phyloP scores from a whole-genome alignment of 2,797 vertebrate species.

The Carcharodon carcharias region DNA sequence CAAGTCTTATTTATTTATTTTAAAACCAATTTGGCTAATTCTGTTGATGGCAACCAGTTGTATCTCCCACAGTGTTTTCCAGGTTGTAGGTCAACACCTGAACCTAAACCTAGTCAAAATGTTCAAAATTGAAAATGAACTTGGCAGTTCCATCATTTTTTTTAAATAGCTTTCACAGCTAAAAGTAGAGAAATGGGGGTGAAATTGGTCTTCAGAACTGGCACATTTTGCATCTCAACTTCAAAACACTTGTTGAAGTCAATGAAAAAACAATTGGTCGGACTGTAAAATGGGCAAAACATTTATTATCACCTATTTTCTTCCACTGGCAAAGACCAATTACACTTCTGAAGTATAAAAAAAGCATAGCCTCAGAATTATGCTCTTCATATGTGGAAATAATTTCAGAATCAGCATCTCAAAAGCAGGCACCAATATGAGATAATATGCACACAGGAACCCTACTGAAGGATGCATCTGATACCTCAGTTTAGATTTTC shows the following conservation, averaged over 20 bases:
- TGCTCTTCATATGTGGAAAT: neutral
- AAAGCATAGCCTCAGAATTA: neutral
- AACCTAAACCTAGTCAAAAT: neutral
- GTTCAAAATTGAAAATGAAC: neutral
- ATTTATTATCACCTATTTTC: neutral
- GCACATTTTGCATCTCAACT: neutral
- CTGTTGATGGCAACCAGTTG: neutral
- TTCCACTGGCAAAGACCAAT: neutral
- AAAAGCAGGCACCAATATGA: neutral
- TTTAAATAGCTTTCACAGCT: neutral
- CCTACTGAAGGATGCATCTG: neutral
- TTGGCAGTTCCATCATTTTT: neutral
- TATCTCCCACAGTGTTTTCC: neutral
- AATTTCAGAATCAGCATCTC: neutral
- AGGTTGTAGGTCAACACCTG: neutral
- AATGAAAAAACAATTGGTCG: neutral
- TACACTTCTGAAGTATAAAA: neutral
- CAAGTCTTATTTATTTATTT: too few species aligned
- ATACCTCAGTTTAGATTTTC: neutral
- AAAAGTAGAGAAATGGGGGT: neutral
- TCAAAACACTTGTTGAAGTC: neutral
- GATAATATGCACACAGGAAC: neutral
- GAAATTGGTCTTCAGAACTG: neutral
- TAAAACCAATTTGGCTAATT: neutral
- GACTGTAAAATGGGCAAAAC: too few species aligned